Evolutionary conservation across 2,113 vertebrate species (phyloP).

Genomic region (Phycodurus eques): DNA sequence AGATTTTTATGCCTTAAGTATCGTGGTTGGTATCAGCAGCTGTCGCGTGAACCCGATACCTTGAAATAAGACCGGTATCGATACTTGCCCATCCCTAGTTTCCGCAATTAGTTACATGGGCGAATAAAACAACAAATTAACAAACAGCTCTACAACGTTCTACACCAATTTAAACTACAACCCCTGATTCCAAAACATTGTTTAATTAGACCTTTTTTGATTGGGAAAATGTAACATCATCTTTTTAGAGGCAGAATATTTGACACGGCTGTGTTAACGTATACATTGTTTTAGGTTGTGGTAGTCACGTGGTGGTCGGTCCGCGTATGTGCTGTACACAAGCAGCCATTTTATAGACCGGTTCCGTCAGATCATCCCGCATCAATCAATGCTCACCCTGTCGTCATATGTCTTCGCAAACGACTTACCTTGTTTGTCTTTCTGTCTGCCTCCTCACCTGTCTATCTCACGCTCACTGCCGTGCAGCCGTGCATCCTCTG

Average conservation of each 20-base stretch:
- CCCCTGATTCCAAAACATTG: too few relatives aligned
- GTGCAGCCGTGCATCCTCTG: slow-evolving; percentile 60
- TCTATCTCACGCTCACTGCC: slow-evolving; percentile 56
- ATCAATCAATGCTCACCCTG: slow-evolving; percentile 7
- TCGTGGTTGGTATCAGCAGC: too few relatives aligned
- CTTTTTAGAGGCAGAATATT: too few relatives aligned
- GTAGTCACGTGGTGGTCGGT: neutral
- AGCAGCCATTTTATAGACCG: neutral
- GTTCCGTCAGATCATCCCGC: neutral
- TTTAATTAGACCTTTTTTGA: too few relatives aligned
- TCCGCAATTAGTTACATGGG: neutral
- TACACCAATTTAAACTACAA: neutral
- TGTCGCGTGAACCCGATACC: too few relatives aligned
- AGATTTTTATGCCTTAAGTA: too few relatives aligned
- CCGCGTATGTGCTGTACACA: neutral
- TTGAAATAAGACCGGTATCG: too few relatives aligned
- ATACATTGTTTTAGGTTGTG: neutral
- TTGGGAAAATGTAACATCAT: too few relatives aligned
- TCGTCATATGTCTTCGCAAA: slow-evolving; percentile 12
- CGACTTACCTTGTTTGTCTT: slow-evolving; percentile 47
- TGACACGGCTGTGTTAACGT: neutral
- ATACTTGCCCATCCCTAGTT: too few relatives aligned
- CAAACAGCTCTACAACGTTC: slow-evolving; percentile 3
- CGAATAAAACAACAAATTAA: neutral
- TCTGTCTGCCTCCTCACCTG: slow-evolving; percentile 52